These are phyloP conservation scores for Pardalotus punctatus DNA, from an alignment of 2,113 vertebrate species.

Conservation along the genomic window DNA sequence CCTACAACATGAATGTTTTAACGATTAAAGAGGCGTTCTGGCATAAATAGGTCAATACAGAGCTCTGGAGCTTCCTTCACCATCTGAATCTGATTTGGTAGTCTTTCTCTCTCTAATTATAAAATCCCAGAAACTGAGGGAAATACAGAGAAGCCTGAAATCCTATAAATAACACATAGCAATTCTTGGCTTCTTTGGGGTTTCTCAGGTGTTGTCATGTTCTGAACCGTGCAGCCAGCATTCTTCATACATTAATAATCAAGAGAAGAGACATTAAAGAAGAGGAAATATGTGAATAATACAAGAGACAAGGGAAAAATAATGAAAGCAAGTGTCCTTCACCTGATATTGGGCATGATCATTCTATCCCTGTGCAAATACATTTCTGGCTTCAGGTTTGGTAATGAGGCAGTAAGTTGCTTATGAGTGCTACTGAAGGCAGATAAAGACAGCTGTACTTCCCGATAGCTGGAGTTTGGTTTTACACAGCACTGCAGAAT, in stretches of 20 bases:
- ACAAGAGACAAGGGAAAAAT: constrained; percentile 54
- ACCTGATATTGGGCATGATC: constrained; percentile 37
- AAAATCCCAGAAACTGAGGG: constrained; percentile 34
- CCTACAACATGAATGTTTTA: constrained; percentile 21
- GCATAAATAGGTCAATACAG: constrained; percentile 50
- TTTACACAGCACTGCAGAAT: background rate
- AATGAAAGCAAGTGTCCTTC: constrained; percentile 44
- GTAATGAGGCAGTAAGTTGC: constrained; percentile 1
- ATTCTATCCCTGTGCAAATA: constrained; percentile 30
- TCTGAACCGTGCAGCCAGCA: constrained; percentile 57
- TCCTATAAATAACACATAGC: constrained; percentile 49
- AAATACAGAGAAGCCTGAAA: background rate
- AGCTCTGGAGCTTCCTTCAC: constrained; percentile 9
- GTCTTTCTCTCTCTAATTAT: constrained; percentile 47
- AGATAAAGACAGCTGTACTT: background rate
- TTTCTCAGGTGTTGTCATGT: constrained; percentile 55
- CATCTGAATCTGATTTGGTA: background rate
- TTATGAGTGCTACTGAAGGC: background rate
- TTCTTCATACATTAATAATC: constrained; percentile 64
- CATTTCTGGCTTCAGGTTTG: background rate
- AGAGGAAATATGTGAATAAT: constrained; percentile 63
- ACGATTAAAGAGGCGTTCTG: constrained; percentile 29
- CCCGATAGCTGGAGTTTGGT: background rate
- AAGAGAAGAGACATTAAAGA: constrained; percentile 53
- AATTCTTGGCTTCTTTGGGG: constrained; percentile 34